These are phyloP conservation scores for Hydrozoanthus tunicans DNA, from an alignment of 64 coral and sea anemone species.

Conservation along the genomic window DNA sequence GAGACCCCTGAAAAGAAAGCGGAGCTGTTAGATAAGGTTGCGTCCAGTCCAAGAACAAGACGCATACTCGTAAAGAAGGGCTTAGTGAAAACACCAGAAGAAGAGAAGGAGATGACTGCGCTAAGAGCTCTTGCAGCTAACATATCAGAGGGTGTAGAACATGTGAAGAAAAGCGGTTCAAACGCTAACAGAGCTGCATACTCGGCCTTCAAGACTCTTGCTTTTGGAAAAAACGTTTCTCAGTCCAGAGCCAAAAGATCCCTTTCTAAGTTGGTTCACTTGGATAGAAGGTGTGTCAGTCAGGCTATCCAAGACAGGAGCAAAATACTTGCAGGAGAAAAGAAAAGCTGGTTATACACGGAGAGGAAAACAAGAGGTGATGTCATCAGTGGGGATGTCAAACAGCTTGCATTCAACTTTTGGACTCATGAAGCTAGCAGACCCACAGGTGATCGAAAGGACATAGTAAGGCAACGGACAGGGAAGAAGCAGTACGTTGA, in stretches of 20 bases:
- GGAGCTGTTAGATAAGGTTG: constrained; percentile 32
- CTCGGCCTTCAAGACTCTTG: constrained; percentile 15
- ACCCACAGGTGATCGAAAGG: constrained; percentile 64
- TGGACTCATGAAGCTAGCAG: constrained; percentile 54
- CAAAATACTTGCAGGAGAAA: constrained; percentile 26
- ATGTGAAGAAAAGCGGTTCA: constrained; percentile 6
- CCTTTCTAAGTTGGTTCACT: constrained; percentile 19
- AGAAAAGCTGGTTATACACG: constrained; percentile 4
- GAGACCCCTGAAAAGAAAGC: constrained; percentile 54
- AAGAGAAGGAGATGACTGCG: neutral
- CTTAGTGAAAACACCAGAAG: constrained; percentile 20
- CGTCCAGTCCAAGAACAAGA: constrained; percentile 26
- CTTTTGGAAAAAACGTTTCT: constrained; percentile 25
- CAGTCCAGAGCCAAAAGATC: constrained; percentile 21
- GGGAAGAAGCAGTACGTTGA: constrained; percentile 30
- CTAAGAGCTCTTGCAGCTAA: constrained; percentile 23
- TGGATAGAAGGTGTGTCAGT: neutral
- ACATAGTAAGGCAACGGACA: neutral
- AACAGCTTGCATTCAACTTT: constrained; percentile 4
- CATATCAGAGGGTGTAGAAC: constrained; percentile 12
- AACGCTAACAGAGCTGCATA: constrained; percentile 19
- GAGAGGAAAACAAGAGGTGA: constrained; percentile 33
- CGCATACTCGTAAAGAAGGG: constrained; percentile 8
- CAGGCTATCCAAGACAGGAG: neutral
- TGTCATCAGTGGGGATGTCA: constrained; percentile 21